Percentiles rank a stretch among this genome's conserved stretches.
phyloP scores from a whole-genome alignment of 1,140 invertebrate genomes.

The Caerostris extrusa region DNA sequence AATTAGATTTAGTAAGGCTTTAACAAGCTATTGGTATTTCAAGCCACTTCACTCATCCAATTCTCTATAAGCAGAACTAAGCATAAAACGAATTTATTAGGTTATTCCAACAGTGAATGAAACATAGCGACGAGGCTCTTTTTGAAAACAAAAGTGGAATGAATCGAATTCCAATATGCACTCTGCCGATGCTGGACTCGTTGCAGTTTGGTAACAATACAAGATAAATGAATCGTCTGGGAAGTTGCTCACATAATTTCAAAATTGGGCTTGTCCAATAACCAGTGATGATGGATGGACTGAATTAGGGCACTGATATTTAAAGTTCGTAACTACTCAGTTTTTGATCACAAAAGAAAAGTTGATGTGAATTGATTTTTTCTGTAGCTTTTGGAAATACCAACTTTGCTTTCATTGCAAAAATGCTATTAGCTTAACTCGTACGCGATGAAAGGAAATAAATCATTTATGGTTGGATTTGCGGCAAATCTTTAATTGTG shows the following conservation, averaged over 20 bases:
- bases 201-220: conserved; percentile 13
- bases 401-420: background rate
- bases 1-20: too few species aligned
- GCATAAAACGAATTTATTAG: background rate
- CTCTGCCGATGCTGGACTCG: background rate
- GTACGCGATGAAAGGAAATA: background rate
- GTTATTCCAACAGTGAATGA: background rate
- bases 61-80: background rate
- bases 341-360: background rate
- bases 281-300: conserved; percentile 29
- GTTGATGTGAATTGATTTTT: background rate
- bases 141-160: conserved; percentile 19
- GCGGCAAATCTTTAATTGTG: background rate
- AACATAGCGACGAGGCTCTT: background rate
- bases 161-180: conserved; percentile 40
- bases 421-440: background rate
- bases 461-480: background rate
- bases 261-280: background rate
- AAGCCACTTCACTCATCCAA: background rate
- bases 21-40: background rate
- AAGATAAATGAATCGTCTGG: conserved; percentile 14
- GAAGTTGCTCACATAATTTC: conserved; percentile 32
- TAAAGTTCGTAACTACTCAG: background rate
- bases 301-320: conserved; percentile 23
- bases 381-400: background rate